Conservation (phyloP, 2,888 invertebrate genomes). For the Himalopsyche tibetana region DNA sequence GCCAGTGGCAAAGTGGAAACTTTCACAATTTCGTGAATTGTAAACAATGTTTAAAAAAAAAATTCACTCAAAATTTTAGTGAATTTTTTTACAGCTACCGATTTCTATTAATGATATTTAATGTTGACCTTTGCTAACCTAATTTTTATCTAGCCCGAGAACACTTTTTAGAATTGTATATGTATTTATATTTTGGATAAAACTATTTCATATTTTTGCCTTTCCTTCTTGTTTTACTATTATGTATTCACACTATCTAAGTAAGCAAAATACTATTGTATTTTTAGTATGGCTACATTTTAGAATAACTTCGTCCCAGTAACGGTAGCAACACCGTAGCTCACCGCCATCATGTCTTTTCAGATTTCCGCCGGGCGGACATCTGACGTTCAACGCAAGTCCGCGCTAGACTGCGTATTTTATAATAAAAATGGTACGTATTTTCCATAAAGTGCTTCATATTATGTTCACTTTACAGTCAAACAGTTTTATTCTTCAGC, state of each 20-base stretch:
- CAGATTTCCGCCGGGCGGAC: slow-evolving; percentile 58
- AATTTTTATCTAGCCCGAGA: too few relatives aligned
- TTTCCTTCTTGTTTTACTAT: too few relatives aligned
- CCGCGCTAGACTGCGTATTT: slow-evolving; percentile 49
- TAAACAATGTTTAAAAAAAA: too few relatives aligned
- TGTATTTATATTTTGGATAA: too few relatives aligned
- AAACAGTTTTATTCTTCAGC: not conserved
- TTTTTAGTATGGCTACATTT: not conserved
- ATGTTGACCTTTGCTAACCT: too few relatives aligned
- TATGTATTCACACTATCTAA: not conserved
- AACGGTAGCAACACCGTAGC: not conserved
- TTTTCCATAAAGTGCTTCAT: not conserved
- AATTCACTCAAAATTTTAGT: too few relatives aligned
- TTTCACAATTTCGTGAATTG: too few relatives aligned
- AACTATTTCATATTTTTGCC: too few relatives aligned
- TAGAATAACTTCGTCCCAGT: not conserved
- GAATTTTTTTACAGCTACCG: too few relatives aligned
- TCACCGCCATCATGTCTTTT: slow-evolving; percentile 17
- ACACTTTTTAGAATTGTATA: too few relatives aligned
- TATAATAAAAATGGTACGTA: slow-evolving; percentile 60
- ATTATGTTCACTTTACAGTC: not conserved
- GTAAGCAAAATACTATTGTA: not conserved
- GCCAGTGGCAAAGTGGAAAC: too few relatives aligned
- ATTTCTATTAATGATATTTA: too few relatives aligned
- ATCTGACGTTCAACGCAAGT: slow-evolving; percentile 54